These are phyloP conservation scores for Willowsia nigromaculata DNA, from an alignment of 2,888 invertebrate species.

Conservation along the genomic window DNA sequence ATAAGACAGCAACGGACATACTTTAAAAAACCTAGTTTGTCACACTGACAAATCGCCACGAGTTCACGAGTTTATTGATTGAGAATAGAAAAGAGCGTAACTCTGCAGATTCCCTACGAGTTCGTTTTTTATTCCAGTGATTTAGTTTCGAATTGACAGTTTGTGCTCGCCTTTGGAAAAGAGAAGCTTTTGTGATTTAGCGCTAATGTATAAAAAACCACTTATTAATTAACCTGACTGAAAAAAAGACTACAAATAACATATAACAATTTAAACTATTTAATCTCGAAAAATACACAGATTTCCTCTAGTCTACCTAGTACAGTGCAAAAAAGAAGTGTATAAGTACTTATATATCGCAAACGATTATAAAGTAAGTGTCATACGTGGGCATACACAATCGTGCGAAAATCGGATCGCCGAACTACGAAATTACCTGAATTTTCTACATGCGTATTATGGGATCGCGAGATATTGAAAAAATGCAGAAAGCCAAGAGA, in stretches of 20 bases:
- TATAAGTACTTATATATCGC: neutral
- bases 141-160: neutral
- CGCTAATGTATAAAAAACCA: neutral
- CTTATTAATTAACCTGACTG: neutral
- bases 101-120: neutral
- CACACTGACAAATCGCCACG: conserved; percentile 65
- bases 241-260: neutral
- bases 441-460: conserved; percentile 39
- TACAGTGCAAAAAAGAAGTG: neutral
- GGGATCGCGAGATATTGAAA: conserved; percentile 74
- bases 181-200: neutral
- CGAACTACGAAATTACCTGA: conserved; percentile 41
- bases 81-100: neutral
- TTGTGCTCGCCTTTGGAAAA: neutral
- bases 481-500: conserved; percentile 85
- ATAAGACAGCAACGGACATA: conserved; percentile 68
- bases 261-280: neutral
- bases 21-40: conserved; percentile 64
- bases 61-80: neutral
- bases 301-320: conserved; percentile 18
- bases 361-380: neutral
- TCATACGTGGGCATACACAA: no score
- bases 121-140: neutral
- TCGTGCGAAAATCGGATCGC: neutral
- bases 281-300: neutral